phyloP scores from a whole-genome alignment of 1,140 invertebrate species.

The Delia radicum region DNA sequence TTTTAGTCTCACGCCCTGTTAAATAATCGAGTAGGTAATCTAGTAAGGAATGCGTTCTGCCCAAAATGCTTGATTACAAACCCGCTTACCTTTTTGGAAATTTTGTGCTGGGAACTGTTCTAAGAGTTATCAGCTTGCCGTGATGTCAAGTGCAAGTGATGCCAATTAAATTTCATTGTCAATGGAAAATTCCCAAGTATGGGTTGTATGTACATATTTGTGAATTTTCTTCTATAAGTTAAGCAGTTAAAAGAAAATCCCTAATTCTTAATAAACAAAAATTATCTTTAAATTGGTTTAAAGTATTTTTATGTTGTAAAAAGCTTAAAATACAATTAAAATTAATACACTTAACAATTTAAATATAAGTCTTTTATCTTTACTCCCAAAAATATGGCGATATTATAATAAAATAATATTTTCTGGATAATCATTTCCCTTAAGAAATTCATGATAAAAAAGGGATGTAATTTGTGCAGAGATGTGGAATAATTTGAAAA shows the following conservation, averaged over 20 bases:
- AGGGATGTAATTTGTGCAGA: not conserved
- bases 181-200: too few species aligned
- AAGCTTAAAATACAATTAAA: slow-evolving; percentile 21
- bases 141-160: too few species aligned
- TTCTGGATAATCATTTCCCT: not conserved
- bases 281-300: slow-evolving; percentile 14
- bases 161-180: too few species aligned
- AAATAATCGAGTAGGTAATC: too few species aligned
- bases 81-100: too few species aligned
- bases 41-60: too few species aligned
- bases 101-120: too few species aligned
- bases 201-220: too few species aligned
- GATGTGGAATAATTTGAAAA: not conserved
- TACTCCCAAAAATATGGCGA: not conserved
- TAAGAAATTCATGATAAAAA: not conserved
- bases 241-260: not conserved
- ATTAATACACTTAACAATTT: slow-evolving; percentile 16
- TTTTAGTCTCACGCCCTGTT: too few species aligned
- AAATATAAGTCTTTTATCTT: not conserved
- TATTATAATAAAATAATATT: not conserved
- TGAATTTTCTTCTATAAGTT: too few species aligned
- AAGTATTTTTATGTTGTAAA: slow-evolving; percentile 1
- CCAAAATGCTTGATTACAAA: too few species aligned
- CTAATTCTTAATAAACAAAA: not conserved
- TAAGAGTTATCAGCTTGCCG: too few species aligned